Conservation (phyloP, 2,888 invertebrate genomes). For the Phorcus lineatus region DNA sequence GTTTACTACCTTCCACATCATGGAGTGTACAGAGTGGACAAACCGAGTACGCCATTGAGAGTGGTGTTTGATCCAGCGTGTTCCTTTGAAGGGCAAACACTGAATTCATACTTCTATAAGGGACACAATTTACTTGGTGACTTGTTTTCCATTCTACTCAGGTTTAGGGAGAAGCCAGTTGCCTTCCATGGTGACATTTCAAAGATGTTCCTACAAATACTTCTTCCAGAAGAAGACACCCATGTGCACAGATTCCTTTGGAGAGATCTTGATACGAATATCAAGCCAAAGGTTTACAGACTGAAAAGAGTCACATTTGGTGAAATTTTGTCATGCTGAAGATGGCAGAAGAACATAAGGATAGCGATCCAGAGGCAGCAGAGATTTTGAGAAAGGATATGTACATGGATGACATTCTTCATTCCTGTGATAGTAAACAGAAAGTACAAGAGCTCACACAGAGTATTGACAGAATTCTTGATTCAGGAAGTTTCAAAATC, state of each 20-base stretch:
- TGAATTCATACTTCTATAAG: conserved; percentile 27
- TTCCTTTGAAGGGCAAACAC: neutral
- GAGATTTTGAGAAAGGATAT: conserved; percentile 25
- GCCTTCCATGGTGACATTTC: neutral
- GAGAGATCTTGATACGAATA: neutral
- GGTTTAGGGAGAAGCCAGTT: neutral
- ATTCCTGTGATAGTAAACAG: neutral
- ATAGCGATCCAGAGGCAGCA: conserved; percentile 20
- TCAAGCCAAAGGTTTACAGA: neutral
- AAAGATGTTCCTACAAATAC: neutral
- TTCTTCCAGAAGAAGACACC: neutral
- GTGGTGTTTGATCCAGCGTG: conserved; percentile 28
- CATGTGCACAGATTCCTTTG: neutral
- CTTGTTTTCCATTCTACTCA: conserved; percentile 17
- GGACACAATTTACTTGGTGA: conserved; percentile 25
- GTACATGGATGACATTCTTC: conserved; percentile 32
- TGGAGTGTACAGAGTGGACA: conserved; percentile 23
- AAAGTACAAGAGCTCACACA: neutral
- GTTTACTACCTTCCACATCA: conserved; percentile 20
- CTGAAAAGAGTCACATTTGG: neutral
- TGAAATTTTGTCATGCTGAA: conserved; percentile 27
- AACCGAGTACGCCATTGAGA: conserved; percentile 26
- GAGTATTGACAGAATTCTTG: conserved; percentile 2
- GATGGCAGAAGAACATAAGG: conserved; percentile 23
- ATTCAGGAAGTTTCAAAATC: conserved; percentile 25